Base-by-base conservation (phyloP, 2,113 vertebrate species). In the Pollachius pollachius region DNA sequence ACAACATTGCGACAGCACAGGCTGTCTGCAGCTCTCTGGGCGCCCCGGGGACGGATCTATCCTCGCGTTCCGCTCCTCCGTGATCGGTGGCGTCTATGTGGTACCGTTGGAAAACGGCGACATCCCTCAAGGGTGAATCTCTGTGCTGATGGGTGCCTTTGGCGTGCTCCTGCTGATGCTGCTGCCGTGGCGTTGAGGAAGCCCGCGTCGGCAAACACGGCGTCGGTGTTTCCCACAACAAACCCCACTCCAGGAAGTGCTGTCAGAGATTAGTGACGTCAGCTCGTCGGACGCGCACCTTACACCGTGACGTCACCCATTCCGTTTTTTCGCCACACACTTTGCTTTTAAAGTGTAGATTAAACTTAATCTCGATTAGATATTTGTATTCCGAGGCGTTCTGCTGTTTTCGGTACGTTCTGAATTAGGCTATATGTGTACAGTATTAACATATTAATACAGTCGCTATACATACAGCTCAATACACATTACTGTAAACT, bases 1-100 rank as follows among this genome's bases (percentile, higher is more conserved):
- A 93, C 87, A 85, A 82, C 95, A 96, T 96, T 90, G 90, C 94
- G 91, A 85, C 91, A 79, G 89, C 81, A 87, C 84, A 58, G 68
- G 80, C 87, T 80, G 78, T 85, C 86, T 73, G 87, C 82, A 71
- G 84, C 69, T 79, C 69, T 79, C 59, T 73, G 85, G 69, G 63
- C 76, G 73, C 76, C 75, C 69, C 23, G 23, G 77, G 57, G 61
- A 63, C 76, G 59, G 63, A 64, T 56, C 68, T 27, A 23, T 75
- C 58, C 77, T 61, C 60, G 71, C 74, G 79, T 57, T 69, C 72
- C 71, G 75, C 67, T 4, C 18, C 25, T 12, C 59, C 62, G 72
- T 77, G 61, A 52, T 12, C 71, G 72, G 27, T 57, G 71, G 48
- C 69, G 4, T 52, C 73, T 83, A 83, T 83, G 78, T 74, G 81